Percentiles rank a stretch among this genome's conserved stretches.
Evolutionary conservation across 2,113 vertebrate species (phyloP).

Genomic region (Malaclemys terrapin): DNA sequence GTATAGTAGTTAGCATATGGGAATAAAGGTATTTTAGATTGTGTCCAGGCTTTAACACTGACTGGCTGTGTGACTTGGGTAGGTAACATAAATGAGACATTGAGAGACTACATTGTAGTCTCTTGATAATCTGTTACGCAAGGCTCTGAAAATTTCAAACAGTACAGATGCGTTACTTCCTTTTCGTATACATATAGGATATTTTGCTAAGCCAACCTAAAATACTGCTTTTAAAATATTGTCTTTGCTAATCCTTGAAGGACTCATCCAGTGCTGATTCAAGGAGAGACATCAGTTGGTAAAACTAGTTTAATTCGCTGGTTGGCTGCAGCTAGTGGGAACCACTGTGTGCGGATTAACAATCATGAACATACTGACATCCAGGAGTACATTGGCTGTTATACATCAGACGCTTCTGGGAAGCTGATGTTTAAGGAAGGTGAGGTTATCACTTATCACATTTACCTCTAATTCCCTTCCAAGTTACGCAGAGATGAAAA

Average conservation of each 20-base stretch:
- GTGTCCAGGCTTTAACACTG: not conserved
- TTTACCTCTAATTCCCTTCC: not conserved
- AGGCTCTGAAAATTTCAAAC: not conserved
- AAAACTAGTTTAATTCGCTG: constrained; percentile 97
- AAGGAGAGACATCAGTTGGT: constrained; percentile 97
- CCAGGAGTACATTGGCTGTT: constrained; percentile 98
- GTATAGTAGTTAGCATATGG: not conserved
- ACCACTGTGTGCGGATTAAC: constrained; percentile 97
- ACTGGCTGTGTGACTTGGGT: not conserved
- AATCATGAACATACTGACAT: constrained; percentile 99
- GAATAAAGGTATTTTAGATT: not conserved
- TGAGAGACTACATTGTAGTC: not conserved
- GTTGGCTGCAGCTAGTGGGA: constrained; percentile 92
- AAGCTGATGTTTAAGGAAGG: constrained; percentile 93
- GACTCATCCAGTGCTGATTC: constrained; percentile 93
- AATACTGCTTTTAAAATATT: not conserved
- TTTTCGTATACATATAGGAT: not conserved
- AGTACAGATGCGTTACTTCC: not conserved
- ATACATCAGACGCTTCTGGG: constrained; percentile 90
- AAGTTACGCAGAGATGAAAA: not conserved
- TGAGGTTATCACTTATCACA: not conserved
- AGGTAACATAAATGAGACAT: not conserved
- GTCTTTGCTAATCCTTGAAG: constrained; percentile 73
- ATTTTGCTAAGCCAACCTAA: not conserved
- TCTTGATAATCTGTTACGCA: not conserved